Evolutionary conservation across 92 coral and sea anemone genomes (phyloP).

Genomic region (Epizoanthus stellaris): DNA sequence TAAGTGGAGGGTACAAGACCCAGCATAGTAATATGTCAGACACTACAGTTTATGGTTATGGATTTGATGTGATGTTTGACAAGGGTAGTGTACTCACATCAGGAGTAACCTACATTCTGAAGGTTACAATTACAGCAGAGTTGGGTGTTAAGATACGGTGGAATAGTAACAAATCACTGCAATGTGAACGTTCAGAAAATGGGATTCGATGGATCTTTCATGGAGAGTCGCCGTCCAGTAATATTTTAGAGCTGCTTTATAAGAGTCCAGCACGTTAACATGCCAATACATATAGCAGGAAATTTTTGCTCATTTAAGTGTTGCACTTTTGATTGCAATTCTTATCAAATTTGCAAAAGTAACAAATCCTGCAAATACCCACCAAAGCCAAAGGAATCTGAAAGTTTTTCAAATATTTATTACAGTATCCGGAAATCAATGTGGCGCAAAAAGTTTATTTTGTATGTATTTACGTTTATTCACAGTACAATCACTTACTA

Average conservation of each 20-base stretch:
- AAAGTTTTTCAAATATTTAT: too few relatives aligned
- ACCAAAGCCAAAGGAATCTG: too few relatives aligned
- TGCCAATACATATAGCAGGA: too few relatives aligned
- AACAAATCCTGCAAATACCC: too few relatives aligned
- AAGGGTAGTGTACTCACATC: background rate
- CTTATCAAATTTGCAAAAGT: too few relatives aligned
- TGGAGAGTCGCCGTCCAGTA: background rate
- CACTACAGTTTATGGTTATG: background rate
- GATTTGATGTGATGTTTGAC: background rate
- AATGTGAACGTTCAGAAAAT: background rate
- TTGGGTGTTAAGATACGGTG: background rate
- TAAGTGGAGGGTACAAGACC: background rate
- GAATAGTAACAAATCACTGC: background rate
- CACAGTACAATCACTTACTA: too few relatives aligned
- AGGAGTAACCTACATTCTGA: background rate
- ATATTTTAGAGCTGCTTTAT: background rate
- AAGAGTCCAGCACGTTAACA: background rate
- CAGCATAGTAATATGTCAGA: background rate
- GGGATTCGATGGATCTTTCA: background rate
- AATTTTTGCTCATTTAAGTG: too few relatives aligned
- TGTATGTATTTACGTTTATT: too few relatives aligned
- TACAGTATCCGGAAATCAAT: too few relatives aligned
- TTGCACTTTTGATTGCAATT: too few relatives aligned
- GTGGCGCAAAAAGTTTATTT: too few relatives aligned
- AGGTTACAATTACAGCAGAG: background rate